Conservation (phyloP, 2,113 vertebrate species). For the Elaphurus davidianus region DNA sequence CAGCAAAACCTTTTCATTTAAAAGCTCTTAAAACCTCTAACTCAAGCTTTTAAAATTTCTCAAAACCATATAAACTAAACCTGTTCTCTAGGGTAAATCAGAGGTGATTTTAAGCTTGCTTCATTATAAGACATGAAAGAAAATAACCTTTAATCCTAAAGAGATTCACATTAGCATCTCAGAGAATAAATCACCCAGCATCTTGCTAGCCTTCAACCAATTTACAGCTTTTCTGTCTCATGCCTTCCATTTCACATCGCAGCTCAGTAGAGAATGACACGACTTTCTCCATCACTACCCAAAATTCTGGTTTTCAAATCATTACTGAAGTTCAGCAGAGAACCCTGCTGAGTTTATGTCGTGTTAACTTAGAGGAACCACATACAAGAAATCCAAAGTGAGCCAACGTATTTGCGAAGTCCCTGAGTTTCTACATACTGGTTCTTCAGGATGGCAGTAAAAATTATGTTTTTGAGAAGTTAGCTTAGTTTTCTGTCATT, state of each 20-base stretch:
- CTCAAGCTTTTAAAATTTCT: conserved; percentile 37
- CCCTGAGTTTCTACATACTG: background rate
- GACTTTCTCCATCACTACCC: conserved; percentile 2
- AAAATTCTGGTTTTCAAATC: conserved; percentile 43
- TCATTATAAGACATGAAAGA: conserved; percentile 47
- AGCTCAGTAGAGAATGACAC: conserved; percentile 3
- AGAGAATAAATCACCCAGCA: conserved; percentile 38
- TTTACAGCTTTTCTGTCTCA: background rate
- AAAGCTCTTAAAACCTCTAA: background rate
- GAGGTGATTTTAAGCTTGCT: conserved; percentile 37
- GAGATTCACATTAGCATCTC: background rate
- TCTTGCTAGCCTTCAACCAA: background rate
- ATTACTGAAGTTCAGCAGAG: background rate
- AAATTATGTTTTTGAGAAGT: background rate
- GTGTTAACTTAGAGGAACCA: background rate
- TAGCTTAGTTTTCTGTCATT: background rate
- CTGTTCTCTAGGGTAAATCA: background rate
- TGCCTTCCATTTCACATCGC: background rate
- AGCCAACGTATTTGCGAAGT: background rate
- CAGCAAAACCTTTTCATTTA: conserved; percentile 7
- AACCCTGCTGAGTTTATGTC: background rate
- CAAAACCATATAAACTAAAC: background rate
- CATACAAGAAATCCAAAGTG: background rate
- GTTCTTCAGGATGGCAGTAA: accelerated
- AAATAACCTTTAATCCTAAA: conserved; percentile 56